Percentiles rank a stretch among this genome's conserved stretches.
Conservation (phyloP, 2,888 invertebrate species). For the Cyclophora punctaria region DNA sequence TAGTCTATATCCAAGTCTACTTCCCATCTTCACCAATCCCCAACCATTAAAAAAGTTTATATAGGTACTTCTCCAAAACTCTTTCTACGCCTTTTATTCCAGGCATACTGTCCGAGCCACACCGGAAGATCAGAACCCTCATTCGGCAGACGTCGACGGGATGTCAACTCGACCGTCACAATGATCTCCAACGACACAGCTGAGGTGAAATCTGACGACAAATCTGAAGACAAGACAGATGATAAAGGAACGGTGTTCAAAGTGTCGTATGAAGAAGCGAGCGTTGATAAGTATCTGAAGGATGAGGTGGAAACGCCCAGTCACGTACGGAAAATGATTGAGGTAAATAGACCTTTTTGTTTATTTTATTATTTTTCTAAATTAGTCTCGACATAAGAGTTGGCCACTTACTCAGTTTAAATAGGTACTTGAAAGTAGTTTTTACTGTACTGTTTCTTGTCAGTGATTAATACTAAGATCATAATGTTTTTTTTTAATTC, state of each 20-base stretch:
- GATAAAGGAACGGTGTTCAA: conserved; percentile 48
- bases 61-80: too few relatives aligned
- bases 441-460: not conserved
- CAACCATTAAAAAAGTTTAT: too few relatives aligned
- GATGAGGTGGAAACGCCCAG: conserved; percentile 78
- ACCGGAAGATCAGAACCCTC: conserved; percentile 89
- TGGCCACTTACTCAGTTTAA: not conserved
- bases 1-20: too few relatives aligned
- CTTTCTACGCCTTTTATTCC: conserved; percentile 13
- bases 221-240: conserved; percentile 26
- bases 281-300: conserved; percentile 62
- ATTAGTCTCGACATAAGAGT: too few relatives aligned
- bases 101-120: conserved; percentile 88
- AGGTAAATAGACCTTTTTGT: too few relatives aligned
- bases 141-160: conserved; percentile 82
- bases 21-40: too few relatives aligned
- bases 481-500: too few relatives aligned
- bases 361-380: too few relatives aligned
- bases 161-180: conserved; percentile 51
- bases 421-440: not conserved
- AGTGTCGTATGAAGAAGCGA: conserved; percentile 56
- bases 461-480: too few relatives aligned
- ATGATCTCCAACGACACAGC: conserved; percentile 44
- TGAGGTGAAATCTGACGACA: conserved; percentile 26
- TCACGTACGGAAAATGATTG: conserved; percentile 91